These are phyloP conservation scores for Bryconaethiops microstoma DNA, from an alignment of 2,797 vertebrate species.

Conservation along the genomic window DNA sequence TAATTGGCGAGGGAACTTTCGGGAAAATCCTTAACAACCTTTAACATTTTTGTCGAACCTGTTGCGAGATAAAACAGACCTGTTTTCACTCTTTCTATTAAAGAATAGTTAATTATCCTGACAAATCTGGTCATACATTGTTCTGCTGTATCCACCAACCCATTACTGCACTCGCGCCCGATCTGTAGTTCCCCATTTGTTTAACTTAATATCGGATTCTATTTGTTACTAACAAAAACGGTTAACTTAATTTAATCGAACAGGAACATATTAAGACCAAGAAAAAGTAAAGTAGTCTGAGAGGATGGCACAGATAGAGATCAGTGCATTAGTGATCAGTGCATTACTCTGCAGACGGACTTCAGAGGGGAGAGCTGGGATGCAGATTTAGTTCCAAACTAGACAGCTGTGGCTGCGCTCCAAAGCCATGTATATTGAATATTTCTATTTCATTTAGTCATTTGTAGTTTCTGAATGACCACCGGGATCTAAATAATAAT, in stretches of 20 bases:
- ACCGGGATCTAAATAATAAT: no score
- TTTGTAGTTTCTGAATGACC: neutral
- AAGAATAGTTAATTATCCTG: no score
- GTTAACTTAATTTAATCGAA: constrained; percentile 20
- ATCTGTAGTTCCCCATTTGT: neutral
- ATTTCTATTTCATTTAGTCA: no score
- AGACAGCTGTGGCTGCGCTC: no score
- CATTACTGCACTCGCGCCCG: neutral
- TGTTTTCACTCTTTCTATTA: no score
- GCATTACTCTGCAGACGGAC: constrained; percentile 77
- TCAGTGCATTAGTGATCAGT: constrained; percentile 73
- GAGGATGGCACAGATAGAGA: constrained; percentile 70
- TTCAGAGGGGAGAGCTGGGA: constrained; percentile 76
- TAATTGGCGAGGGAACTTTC: neutral
- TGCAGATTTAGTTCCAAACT: constrained; percentile 72
- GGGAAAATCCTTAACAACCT: no score
- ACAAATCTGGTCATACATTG: no score
- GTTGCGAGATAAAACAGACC: no score
- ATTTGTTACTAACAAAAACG: neutral
- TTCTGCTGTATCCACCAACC: neutral
- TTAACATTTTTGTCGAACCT: neutral
- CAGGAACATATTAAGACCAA: constrained; percentile 74
- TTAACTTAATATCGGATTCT: neutral
- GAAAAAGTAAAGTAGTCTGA: constrained; percentile 74
- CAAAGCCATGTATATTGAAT: no score